Base-by-base conservation (phyloP, 2,888 invertebrate species). In the Plagodis pulveraria region DNA sequence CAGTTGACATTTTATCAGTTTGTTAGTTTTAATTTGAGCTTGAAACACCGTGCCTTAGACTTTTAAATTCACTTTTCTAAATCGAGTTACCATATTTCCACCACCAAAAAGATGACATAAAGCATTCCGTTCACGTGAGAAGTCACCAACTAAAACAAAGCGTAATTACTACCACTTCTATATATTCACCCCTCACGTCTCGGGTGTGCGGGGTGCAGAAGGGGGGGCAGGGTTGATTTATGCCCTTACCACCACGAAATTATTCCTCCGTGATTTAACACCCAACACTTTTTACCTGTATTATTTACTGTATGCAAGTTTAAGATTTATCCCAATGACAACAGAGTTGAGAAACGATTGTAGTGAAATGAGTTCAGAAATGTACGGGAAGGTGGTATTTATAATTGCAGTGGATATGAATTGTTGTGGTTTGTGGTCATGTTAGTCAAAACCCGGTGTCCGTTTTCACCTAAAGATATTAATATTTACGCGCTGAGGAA, bases 191-290 rank as follows among this genome's bases (percentile, higher is more conserved):
- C 64, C 46, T 47, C 40, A 45, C 50, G 36, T 46, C 50, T 48
- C n/a, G 12, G 12, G 56, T 46, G 36, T 34, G 35, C 6, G 50
- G 51, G 42, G 45, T 34, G 35, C 6, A 47, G 51, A 38, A 36
- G 45, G n/a, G 47, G 40, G 11, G 53, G 40, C 11, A 44, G 50
- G 50, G 56, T 62, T 68, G 64, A 68, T 68, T 68, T 66, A 68
- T 61, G 22, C 33, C 63, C 47, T 61, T 62, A 56, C 74, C 67
- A 62, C 75, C 73, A 73, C 78, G 78, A 81, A 85, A 88, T 87
- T 86, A 85, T 87, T 81, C 83, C 79, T 82, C 72, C 73, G 77
- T 87, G 86, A 89, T 88, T 86, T 86, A 89, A 79, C 74, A 74
- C 76, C 70, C 63, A 64, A 72, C 73, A 73, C 74, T 82, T 86